phyloP scores from a whole-genome alignment of 2,888 invertebrate species.

The Lagria hirta region DNA sequence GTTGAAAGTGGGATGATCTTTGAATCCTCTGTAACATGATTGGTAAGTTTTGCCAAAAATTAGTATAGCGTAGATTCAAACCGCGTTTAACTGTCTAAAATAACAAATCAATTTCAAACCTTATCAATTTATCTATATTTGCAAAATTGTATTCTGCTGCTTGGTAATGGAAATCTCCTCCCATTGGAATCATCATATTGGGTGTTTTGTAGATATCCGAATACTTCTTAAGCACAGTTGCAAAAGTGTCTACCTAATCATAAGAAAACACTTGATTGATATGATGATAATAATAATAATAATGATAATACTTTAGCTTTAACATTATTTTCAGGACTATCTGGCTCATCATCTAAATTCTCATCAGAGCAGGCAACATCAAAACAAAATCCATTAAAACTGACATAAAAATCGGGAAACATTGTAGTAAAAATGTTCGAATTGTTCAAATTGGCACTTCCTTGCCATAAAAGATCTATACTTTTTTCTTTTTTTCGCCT shows the following conservation, averaged over 20 bases:
- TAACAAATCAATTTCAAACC: no score
- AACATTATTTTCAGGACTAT: slow-evolving; percentile 60
- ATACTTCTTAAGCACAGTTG: slow-evolving; percentile 41
- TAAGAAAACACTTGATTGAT: slow-evolving; percentile 1
- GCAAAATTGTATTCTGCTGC: slow-evolving; percentile 61
- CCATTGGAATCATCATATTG: slow-evolving; percentile 67
- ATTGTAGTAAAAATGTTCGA: slow-evolving; percentile 35
- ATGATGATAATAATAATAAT: neutral
- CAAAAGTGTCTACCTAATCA: slow-evolving; percentile 44
- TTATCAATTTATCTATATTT: slow-evolving; percentile 61
- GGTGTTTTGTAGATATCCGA: slow-evolving; percentile 56
- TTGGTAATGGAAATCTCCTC: slow-evolving; percentile 66
- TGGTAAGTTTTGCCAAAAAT: neutral
- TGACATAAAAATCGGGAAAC: slow-evolving; percentile 54
- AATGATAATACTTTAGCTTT: slow-evolving; percentile 39
- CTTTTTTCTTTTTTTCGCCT: slow-evolving; percentile 60
- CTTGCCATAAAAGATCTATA: slow-evolving; percentile 73
- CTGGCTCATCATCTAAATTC: slow-evolving; percentile 59
- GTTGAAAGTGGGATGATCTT: slow-evolving; percentile 59
- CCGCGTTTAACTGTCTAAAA: no score
- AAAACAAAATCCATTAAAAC: slow-evolving; percentile 64
- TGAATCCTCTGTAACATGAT: slow-evolving; percentile 38
- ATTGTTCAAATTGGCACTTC: slow-evolving; percentile 59
- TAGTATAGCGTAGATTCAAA: no score
- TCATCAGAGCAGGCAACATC: slow-evolving; percentile 54